These are phyloP conservation scores for Apoderus coryli DNA, from an alignment of 2,888 invertebrate genomes.

Conservation along the genomic window DNA sequence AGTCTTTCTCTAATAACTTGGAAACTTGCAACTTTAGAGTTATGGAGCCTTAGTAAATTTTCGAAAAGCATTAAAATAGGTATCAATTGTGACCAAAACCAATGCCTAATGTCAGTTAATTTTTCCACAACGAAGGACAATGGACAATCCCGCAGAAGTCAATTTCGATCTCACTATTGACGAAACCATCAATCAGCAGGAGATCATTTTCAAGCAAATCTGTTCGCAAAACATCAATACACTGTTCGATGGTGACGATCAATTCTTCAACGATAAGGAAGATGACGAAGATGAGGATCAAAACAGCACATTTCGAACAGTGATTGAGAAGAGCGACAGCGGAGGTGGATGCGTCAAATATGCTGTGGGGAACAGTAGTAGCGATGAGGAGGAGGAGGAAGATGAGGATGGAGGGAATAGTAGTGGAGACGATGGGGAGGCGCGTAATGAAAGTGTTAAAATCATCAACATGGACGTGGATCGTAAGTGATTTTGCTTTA, in stretches of 20 bases:
- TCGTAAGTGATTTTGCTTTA: constrained; percentile 33
- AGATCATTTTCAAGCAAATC: constrained; percentile 48
- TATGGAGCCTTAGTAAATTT: too few relatives aligned
- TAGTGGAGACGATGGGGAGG: too few relatives aligned
- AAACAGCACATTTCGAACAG: constrained; percentile 35
- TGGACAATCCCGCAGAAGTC: constrained; percentile 27
- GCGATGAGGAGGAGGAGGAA: constrained; percentile 37
- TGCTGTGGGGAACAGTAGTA: too few relatives aligned
- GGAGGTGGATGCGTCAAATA: constrained; percentile 30
- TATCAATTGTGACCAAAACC: too few relatives aligned
- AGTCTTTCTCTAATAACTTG: too few relatives aligned
- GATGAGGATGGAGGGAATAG: too few relatives aligned
- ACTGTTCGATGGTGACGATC: constrained; percentile 29
- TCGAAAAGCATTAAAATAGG: too few relatives aligned
- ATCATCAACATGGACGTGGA: constrained; percentile 33
- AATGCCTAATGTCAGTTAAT: too few relatives aligned
- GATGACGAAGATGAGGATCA: too few relatives aligned
- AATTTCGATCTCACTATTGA: constrained; percentile 36
- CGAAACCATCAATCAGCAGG: constrained; percentile 33
- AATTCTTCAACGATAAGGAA: constrained; percentile 35
- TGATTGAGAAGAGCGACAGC: constrained; percentile 32
- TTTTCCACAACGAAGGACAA: constrained; percentile 24
- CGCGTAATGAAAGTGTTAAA: too few relatives aligned
- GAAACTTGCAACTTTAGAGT: too few relatives aligned
- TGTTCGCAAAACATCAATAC: constrained; percentile 31